A percentile compares a stretch with the other conserved stretches of the same genome.
These are phyloP conservation scores for Drosophila buzzatii DNA, from an alignment of 2,888 invertebrate species.

Conservation along the genomic window DNA sequence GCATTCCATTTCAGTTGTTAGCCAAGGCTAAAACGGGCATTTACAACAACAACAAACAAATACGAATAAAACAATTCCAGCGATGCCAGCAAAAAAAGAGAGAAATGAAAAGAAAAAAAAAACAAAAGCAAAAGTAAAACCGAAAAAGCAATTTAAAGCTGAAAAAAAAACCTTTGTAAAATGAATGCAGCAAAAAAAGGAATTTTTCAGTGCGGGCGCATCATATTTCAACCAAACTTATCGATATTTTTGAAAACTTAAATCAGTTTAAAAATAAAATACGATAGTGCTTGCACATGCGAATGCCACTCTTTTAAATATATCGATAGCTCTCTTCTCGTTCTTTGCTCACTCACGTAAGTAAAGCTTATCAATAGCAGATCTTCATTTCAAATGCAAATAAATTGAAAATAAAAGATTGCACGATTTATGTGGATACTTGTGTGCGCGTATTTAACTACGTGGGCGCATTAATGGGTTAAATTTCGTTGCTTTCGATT, in stretches of 20 bases:
- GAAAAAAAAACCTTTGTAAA: conserved; percentile 6
- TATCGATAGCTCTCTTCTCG: not conserved
- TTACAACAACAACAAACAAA: conserved; percentile 1
- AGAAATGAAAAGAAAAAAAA: not conserved
- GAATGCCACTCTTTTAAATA: not conserved
- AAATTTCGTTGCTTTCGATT: conserved; percentile 52
- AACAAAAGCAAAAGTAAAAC: not conserved
- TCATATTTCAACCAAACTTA: not conserved
- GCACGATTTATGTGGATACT: conserved; percentile 1
- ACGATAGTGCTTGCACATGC: not conserved
- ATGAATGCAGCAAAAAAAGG: not conserved
- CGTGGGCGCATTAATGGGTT: conserved; percentile 39
- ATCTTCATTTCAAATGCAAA: conserved; percentile 1
- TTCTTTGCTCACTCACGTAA: not conserved
- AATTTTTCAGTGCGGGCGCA: not conserved
- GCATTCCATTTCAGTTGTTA: conserved; percentile 16
- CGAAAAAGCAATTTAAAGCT: conserved; percentile 9
- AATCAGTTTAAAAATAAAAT: not conserved
- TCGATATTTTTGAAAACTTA: not conserved
- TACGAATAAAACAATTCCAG: not conserved
- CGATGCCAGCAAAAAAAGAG: not conserved
- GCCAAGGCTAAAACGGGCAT: conserved; percentile 4
- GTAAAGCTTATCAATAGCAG: not conserved
- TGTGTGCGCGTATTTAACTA: conserved; percentile 31
- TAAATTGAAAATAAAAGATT: not conserved